Conservation (phyloP, 2,888 invertebrate species). For the Leptarthrus brevirostris region DNA sequence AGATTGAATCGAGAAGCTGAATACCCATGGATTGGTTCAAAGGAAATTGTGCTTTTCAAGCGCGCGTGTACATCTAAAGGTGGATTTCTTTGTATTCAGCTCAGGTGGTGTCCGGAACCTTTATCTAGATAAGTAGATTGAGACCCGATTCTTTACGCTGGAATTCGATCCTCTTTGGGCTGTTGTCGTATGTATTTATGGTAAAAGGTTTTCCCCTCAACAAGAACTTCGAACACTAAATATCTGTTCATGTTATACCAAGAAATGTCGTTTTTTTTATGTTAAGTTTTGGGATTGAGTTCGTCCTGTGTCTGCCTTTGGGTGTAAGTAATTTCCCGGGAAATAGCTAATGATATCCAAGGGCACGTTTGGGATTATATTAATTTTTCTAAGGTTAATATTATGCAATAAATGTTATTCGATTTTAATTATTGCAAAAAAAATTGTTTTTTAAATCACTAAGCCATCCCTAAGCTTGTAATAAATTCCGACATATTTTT, state of each 20-base stretch:
- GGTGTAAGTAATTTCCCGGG: too few species aligned
- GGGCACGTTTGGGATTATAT: too few species aligned
- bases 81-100: slow-evolving; percentile 16
- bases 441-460: too few species aligned
- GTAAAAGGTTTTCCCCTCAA: slow-evolving; percentile 25
- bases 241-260: slow-evolving; percentile 32
- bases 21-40: slow-evolving; percentile 18
- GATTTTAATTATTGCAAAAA: too few species aligned
- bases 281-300: too few species aligned
- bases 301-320: too few species aligned
- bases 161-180: slow-evolving; percentile 21
- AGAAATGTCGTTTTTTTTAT: too few species aligned
- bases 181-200: slow-evolving; percentile 15
- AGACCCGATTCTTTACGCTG: slow-evolving; percentile 21
- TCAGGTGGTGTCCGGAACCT: slow-evolving; percentile 3
- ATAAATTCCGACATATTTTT: too few species aligned
- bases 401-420: too few species aligned
- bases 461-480: too few species aligned
- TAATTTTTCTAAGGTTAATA: too few species aligned
- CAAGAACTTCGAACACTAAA: slow-evolving; percentile 22
- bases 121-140: slow-evolving; percentile 29
- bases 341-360: too few species aligned
- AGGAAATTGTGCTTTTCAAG: slow-evolving; percentile 42
- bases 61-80: slow-evolving; percentile 27
- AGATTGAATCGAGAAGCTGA: slow-evolving; percentile 21